Evolutionary conservation across 2,888 invertebrate genomes (phyloP), one percentile per base, ranked within the genome.

Genomic region (Limnephilus marmoratus): DNA sequence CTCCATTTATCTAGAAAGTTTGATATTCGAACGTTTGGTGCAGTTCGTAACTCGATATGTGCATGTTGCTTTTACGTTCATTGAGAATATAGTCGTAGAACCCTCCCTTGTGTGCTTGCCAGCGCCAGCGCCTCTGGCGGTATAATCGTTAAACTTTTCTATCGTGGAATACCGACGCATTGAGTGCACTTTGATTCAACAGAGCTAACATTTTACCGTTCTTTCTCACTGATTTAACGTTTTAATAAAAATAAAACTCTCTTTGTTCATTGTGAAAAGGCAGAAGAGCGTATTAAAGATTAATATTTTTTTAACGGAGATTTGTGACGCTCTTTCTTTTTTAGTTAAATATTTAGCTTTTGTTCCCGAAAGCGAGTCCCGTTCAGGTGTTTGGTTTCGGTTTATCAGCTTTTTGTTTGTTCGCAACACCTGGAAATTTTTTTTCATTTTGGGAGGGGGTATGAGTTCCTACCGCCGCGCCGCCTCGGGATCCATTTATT

Each of bases 101-200:
- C 85, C 41, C n/a, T 45, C 85, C 49, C 18, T 68, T 68, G 13
- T n/a, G 29, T 85, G 85, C 41, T 85, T 85, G n/a, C 37, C 37
- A 37, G 37, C 37, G n/a, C 41, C 45, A 37, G 85, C 85, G 85
- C 85, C 83, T 83, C 83, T 45, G 85, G 41, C 45, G 85, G 85
- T n/a, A 41, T 85, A 83, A 83, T 83, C 83, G 34, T 31, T 18
- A 83, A 34, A 83, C 83, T 83, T 83, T 83, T 83, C 83, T 83
- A 31, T 18, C 37, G 31, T n/a, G 37, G 29, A 83, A 83, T 68
- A 68, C 53, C 4, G 24, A 68, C 53, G 53, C 53, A 68, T 68
- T 68, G 53, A 68, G 53, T 68, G 53, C 53, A 24, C 53, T 68
- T 68, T 18, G 24, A 68, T 68, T 68, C 53, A 68, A 68, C 5